Evolutionary conservation across 2,113 vertebrate species (phyloP).

Genomic region (Orthonyx spaldingii): DNA sequence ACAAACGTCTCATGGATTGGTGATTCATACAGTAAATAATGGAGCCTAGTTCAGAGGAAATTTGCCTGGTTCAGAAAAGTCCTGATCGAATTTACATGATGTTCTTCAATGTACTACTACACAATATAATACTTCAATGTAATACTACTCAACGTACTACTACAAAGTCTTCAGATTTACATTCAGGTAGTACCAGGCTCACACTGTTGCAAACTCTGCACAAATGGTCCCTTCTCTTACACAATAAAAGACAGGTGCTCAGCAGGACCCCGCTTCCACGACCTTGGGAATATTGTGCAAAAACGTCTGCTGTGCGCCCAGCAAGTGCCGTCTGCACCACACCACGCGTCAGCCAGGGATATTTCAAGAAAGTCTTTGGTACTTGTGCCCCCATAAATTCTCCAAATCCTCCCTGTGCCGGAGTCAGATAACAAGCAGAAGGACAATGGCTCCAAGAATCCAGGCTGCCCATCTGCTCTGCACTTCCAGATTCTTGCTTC

Average conservation of each 20-base stretch:
- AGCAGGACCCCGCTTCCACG: neutral
- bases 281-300: constrained; percentile 45
- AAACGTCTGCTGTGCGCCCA: neutral
- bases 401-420: constrained; percentile 62
- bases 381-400: constrained; percentile 76
- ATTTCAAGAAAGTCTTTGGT: constrained; percentile 68
- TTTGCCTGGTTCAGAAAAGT: fast-evolving
- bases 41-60: neutral
- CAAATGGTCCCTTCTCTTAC: neutral
- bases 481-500: constrained; percentile 68
- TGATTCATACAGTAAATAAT: neutral
- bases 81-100: neutral
- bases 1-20: neutral
- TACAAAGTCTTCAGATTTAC: neutral
- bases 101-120: neutral
- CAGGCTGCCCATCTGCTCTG: constrained; percentile 77
- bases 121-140: neutral
- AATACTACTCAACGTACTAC: neutral
- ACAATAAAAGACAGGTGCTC: constrained; percentile 15
- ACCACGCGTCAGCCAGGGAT: constrained; percentile 60
- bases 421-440: constrained; percentile 74
- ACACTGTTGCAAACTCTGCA: neutral
- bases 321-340: neutral
- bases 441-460: constrained; percentile 75
- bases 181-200: neutral